A percentile compares a stretch with the other conserved stretches of the same genome.
Evolutionary conservation across 2,888 invertebrate genomes (phyloP).

Genomic region (Muschampia plurimacula): DNA sequence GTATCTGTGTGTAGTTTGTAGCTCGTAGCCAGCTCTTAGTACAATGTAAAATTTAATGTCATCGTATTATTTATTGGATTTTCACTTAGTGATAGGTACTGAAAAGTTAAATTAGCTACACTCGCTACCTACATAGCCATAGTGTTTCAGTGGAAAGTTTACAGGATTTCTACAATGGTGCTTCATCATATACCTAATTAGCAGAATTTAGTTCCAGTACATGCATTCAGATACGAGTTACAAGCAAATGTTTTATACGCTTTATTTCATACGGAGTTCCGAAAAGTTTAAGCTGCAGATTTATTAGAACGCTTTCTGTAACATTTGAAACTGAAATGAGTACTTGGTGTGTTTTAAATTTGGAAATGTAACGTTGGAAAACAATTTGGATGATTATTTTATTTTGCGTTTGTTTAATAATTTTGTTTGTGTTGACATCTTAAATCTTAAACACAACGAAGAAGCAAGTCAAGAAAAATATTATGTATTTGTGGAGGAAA

Average conservation of each 20-base stretch:
- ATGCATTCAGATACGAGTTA: not conserved
- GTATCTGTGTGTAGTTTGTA: no score
- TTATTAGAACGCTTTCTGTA: not conserved
- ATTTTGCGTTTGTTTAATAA: not conserved
- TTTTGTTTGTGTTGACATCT: no score
- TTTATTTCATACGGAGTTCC: not conserved
- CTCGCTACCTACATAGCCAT: not conserved
- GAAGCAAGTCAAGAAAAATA: not conserved
- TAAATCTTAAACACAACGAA: not conserved
- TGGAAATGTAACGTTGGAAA: not conserved
- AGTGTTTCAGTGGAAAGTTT: constrained; percentile 2
- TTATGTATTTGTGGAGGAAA: no score
- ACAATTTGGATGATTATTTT: not conserved
- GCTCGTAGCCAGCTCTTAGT: no score
- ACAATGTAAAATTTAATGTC: no score
- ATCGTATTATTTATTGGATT: no score
- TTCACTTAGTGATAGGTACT: not conserved
- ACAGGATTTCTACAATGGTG: not conserved
- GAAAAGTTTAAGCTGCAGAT: not conserved
- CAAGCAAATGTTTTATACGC: not conserved
- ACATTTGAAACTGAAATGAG: not conserved
- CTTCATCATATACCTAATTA: not conserved
- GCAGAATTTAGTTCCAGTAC: not conserved
- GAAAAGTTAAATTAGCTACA: not conserved
- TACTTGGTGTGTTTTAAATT: not conserved